Conservation (phyloP, 1,140 invertebrate species). For the Ericerus pela region DNA sequence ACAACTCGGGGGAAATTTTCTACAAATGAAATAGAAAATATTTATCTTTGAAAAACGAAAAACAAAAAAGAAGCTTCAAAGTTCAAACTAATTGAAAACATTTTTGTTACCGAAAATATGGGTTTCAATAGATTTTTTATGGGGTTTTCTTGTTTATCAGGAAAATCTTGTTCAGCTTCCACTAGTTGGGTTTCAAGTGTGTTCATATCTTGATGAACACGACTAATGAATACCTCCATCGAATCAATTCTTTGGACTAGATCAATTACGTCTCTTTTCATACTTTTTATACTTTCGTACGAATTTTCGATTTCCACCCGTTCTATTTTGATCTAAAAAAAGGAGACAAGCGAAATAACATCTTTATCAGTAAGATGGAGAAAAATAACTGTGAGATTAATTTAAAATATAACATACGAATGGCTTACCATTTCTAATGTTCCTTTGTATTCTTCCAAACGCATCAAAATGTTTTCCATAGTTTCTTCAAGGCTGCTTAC, state of each 20-base stretch:
- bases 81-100: neutral
- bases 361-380: too few relatives aligned
- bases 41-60: neutral
- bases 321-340: too few relatives aligned
- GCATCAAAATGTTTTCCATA: neutral
- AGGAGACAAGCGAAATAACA: too few relatives aligned
- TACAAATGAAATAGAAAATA: neutral
- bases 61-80: neutral
- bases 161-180: conserved; percentile 2
- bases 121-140: conserved; percentile 5
- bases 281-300: neutral
- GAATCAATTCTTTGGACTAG: neutral
- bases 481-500: neutral
- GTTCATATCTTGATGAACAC: conserved; percentile 1
- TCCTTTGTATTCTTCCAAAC: conserved; percentile 4
- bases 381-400: too few relatives aligned
- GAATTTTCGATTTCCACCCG: neutral
- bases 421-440: neutral
- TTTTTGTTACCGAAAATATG: neutral
- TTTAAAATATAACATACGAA: neutral
- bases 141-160: neutral
- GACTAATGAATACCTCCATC: conserved; percentile 1
- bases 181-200: neutral
- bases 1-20: conserved; percentile 3
- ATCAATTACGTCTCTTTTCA: neutral